Evolutionary conservation across 2,797 vertebrate genomes (phyloP).

Genomic region (Phaenicophaeus curvirostris): DNA sequence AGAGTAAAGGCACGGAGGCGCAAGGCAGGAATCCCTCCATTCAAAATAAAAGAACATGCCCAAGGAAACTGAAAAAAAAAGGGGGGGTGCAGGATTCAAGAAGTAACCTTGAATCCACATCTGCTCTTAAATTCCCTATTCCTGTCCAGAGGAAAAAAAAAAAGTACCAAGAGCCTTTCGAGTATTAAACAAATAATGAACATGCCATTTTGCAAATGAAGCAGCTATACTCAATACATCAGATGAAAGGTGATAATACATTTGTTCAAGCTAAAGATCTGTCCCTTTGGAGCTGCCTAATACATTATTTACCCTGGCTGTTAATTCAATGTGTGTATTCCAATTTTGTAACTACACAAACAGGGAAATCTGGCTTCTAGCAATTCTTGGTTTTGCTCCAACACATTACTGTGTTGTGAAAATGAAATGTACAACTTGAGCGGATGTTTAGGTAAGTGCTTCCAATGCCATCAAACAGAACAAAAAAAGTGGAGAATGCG

Average conservation of each 20-base stretch:
- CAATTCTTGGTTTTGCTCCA: background rate
- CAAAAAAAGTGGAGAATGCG: background rate
- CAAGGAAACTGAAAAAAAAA: background rate
- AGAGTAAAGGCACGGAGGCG: background rate
- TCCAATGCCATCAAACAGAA: background rate
- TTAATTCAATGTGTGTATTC: background rate
- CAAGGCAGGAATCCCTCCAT: background rate
- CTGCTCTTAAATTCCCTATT: background rate
- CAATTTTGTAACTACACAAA: background rate
- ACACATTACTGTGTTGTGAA: background rate
- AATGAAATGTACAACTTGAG: background rate
- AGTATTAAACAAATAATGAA: background rate
- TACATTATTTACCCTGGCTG: background rate
- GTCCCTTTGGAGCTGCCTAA: background rate
- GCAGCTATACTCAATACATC: background rate
- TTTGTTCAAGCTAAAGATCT: background rate
- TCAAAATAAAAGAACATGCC: background rate
- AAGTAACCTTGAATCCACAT: background rate
- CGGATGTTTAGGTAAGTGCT: background rate
- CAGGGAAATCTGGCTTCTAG: background rate
- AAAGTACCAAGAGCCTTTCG: background rate
- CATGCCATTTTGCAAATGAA: background rate
- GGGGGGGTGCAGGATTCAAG: fast-evolving
- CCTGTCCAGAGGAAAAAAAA: background rate
- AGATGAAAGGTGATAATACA: background rate